Percentiles rank a stretch among this genome's conserved stretches.
phyloP scores from a whole-genome alignment of 2,797 vertebrate species.

The Podarcis lilfordi region DNA sequence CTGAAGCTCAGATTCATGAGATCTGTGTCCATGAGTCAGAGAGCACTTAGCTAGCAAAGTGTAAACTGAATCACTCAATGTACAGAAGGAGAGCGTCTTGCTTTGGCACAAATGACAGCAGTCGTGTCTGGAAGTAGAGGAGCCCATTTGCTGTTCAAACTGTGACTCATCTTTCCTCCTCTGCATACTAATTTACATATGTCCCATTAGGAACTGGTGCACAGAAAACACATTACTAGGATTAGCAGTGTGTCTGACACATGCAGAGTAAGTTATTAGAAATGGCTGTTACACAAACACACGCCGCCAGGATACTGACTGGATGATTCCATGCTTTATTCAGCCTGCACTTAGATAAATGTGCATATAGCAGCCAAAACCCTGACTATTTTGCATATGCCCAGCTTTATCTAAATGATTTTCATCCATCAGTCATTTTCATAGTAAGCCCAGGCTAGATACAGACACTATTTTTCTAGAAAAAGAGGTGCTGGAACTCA shows the following conservation, averaged over 20 bases:
- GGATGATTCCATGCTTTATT: constrained; percentile 5
- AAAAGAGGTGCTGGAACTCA: too few species aligned
- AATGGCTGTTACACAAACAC: neutral
- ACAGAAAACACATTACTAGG: neutral
- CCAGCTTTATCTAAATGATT: neutral
- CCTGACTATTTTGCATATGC: neutral
- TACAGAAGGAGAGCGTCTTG: neutral
- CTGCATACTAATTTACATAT: neutral
- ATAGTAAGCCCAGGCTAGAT: neutral
- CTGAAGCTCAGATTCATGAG: neutral
- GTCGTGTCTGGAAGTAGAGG: constrained; percentile 8
- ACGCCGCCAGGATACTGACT: neutral
- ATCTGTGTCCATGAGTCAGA: neutral
- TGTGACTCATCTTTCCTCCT: neutral
- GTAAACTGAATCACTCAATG: neutral
- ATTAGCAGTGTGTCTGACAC: neutral
- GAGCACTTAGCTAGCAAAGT: neutral
- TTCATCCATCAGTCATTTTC: neutral
- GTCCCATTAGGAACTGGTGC: constrained; percentile 2
- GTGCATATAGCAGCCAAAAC: neutral
- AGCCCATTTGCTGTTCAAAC: neutral
- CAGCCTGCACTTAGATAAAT: constrained; percentile 10
- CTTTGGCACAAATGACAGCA: neutral
- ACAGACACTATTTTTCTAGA: neutral
- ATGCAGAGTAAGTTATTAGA: neutral